Conservation (phyloP, 2,113 vertebrate species). For the Cairina moschata region DNA sequence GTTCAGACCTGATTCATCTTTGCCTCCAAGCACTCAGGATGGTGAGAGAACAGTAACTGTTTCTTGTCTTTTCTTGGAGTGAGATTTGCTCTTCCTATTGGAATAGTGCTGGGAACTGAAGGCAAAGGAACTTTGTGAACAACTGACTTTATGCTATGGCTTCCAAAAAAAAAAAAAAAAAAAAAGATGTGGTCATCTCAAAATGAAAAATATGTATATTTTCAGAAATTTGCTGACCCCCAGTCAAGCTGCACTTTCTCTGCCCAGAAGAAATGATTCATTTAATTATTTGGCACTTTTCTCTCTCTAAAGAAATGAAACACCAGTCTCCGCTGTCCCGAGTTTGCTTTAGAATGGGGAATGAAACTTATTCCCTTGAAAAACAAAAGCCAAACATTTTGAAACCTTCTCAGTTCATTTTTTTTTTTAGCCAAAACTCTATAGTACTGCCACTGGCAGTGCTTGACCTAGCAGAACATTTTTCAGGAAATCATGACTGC, state of each 20-base stretch:
- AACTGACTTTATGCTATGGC: not conserved
- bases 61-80: not conserved
- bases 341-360: not conserved
- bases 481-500: not conserved
- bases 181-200: not conserved
- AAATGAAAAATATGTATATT: not conserved
- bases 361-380: constrained; percentile 4
- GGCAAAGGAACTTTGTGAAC: not conserved
- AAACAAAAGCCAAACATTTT: constrained; percentile 3
- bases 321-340: not conserved
- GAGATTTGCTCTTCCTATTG: not conserved
- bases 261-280: not conserved
- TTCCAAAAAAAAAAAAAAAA: not conserved
- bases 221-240: not conserved
- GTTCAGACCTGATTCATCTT: not conserved
- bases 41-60: not conserved
- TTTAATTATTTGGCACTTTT: constrained; percentile 12
- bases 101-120: not conserved
- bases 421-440: not conserved
- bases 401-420: not conserved
- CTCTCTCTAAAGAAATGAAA: constrained; percentile 14
- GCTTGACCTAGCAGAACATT: not conserved
- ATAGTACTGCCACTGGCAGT: not conserved
- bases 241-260: not conserved
- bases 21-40: not conserved